phyloP scores from a whole-genome alignment of 92 coral and sea anemone genomes.

The Metridium senile region DNA sequence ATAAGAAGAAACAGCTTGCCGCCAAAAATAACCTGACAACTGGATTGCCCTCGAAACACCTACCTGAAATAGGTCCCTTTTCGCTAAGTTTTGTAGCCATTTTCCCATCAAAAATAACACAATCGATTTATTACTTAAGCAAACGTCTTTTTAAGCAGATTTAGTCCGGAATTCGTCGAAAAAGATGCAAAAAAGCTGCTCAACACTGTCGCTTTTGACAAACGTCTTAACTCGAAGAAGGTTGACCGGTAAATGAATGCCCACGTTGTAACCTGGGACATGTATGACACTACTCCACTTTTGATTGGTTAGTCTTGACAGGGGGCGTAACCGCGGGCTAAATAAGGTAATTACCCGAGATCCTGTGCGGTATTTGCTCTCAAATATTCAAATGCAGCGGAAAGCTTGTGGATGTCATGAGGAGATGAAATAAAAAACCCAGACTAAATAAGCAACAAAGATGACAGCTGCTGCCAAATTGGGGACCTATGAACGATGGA shows the following conservation, averaged over 20 bases:
- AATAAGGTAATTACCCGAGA: slow-evolving; percentile 28
- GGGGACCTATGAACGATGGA: background rate
- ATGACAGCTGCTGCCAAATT: background rate
- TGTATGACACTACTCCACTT: slow-evolving; percentile 32
- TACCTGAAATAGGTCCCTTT: slow-evolving; percentile 38
- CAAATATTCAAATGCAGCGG: too few species aligned
- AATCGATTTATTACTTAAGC: background rate
- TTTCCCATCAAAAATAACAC: background rate
- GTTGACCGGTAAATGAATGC: slow-evolving; percentile 20
- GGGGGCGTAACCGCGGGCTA: slow-evolving; percentile 10
- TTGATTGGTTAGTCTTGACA: slow-evolving; percentile 39
- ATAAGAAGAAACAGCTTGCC: slow-evolving; percentile 9
- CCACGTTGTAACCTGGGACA: slow-evolving; percentile 48
- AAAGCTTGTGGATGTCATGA: too few species aligned
- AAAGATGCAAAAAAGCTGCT: slow-evolving; percentile 13
- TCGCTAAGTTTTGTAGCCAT: slow-evolving; percentile 30
- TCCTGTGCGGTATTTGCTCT: background rate
- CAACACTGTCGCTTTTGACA: background rate
- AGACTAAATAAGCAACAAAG: background rate
- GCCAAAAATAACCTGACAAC: slow-evolving; percentile 19
- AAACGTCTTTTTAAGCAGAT: background rate
- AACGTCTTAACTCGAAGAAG: background rate
- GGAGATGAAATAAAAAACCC: background rate
- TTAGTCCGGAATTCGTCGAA: background rate
- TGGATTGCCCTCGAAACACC: background rate